phyloP scores from a whole-genome alignment of 2,888 invertebrate species.

The Blera fallax region DNA sequence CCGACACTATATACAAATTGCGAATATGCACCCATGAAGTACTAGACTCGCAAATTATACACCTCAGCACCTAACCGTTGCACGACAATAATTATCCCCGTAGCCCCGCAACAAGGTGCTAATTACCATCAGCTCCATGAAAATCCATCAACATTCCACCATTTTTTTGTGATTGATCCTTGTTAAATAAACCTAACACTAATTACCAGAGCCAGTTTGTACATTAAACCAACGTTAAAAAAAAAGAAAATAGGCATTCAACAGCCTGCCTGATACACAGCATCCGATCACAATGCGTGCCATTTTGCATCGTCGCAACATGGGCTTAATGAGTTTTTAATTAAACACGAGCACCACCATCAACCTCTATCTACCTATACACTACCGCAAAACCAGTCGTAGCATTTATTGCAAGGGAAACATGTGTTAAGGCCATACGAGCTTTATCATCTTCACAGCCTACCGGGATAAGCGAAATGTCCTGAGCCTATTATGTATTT shows the following conservation, averaged over 20 bases:
- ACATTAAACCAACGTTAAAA: conserved; percentile 9
- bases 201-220: conserved; percentile 52
- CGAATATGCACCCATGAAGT: too few species aligned
- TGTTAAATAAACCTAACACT: conserved; percentile 60
- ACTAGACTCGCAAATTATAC: too few species aligned
- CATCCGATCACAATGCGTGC: conserved; percentile 62
- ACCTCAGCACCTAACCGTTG: background rate
- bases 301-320: conserved; percentile 39
- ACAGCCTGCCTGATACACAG: conserved; percentile 1
- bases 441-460: conserved; percentile 63
- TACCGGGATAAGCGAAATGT: conserved; percentile 47
- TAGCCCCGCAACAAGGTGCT: conserved; percentile 44
- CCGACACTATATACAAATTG: too few species aligned
- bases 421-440: conserved; percentile 38
- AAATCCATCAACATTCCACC: conserved; percentile 65
- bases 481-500: conserved; percentile 56
- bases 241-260: background rate
- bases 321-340: conserved; percentile 68
- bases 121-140: conserved; percentile 46
- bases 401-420: conserved; percentile 36
- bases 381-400: conserved; percentile 44
- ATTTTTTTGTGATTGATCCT: conserved; percentile 62
- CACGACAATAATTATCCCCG: background rate
- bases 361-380: background rate
- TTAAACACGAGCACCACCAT: conserved; percentile 63